These are phyloP conservation scores for Lepus americanus DNA, from an alignment of 2,113 vertebrate genomes.

Conservation along the genomic window DNA sequence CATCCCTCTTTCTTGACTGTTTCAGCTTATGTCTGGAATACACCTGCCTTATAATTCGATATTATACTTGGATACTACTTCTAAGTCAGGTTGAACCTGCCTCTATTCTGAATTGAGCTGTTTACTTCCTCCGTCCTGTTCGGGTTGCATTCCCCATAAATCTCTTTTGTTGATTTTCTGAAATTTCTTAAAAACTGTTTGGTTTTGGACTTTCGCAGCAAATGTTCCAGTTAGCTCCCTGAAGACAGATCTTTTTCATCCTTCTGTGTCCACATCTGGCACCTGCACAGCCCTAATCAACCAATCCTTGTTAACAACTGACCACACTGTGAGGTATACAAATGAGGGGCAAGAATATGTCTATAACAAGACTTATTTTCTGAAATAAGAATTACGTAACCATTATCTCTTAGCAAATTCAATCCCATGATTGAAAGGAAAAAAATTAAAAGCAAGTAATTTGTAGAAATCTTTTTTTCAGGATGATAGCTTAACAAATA, in stretches of 20 bases:
- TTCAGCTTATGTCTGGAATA: background rate
- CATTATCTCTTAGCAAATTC: constrained; percentile 36
- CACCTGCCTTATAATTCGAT: background rate
- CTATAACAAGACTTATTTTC: constrained; percentile 4
- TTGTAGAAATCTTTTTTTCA: background rate
- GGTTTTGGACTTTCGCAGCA: background rate
- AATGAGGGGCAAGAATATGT: background rate
- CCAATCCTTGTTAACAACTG: background rate
- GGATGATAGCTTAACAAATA: background rate
- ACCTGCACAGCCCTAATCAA: background rate
- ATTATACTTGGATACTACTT: background rate
- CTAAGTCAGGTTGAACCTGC: background rate
- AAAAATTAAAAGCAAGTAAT: background rate
- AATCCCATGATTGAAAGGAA: background rate
- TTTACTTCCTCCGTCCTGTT: background rate
- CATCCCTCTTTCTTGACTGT: background rate
- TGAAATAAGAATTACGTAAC: background rate
- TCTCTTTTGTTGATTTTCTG: background rate
- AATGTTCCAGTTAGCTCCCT: background rate
- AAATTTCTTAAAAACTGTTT: background rate
- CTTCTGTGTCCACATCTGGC: background rate
- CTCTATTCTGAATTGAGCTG: background rate
- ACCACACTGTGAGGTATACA: background rate
- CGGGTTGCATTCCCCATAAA: background rate
- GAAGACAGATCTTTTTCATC: background rate